phyloP scores from a whole-genome alignment of 2,888 invertebrate species.

The Notocelia uddmanniana region DNA sequence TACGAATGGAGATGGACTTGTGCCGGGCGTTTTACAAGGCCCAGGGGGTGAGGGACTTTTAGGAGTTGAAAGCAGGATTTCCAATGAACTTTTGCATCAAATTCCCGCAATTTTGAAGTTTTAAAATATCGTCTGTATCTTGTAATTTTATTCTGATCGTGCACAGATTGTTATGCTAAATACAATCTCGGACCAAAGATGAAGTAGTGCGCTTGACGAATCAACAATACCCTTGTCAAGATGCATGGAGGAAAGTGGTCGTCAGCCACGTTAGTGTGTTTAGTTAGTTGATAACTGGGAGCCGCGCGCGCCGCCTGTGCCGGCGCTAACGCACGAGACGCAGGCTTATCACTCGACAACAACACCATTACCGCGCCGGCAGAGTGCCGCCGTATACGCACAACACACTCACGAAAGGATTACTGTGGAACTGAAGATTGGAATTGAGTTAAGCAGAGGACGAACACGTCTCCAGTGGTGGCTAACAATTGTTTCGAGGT shows the following conservation, averaged over 20 bases:
- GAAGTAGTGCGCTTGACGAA: conserved; percentile 54
- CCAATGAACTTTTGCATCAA: no score
- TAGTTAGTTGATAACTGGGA: conserved; percentile 79
- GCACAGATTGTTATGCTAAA: conserved; percentile 8
- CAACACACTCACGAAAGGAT: conserved; percentile 20
- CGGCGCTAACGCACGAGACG: conserved; percentile 49
- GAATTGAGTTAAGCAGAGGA: conserved; percentile 14
- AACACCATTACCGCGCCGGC: conserved; percentile 33
- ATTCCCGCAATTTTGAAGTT: no score
- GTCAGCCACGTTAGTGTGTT: conserved; percentile 67
- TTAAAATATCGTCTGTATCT: no score
- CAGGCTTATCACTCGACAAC: conserved; percentile 49
- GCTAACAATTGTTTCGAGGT: conserved; percentile 76
- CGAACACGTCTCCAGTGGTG: conserved; percentile 57
- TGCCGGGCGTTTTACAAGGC: no score
- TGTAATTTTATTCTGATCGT: not conserved
- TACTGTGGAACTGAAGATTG: conserved; percentile 8
- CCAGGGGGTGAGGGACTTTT: no score
- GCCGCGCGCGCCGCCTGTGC: conserved; percentile 73
- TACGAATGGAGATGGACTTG: no score
- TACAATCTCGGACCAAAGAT: conserved; percentile 24
- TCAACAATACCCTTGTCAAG: conserved; percentile 60
- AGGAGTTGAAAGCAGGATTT: no score
- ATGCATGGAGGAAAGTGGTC: conserved; percentile 62
- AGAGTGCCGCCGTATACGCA: conserved; percentile 36